Percentiles rank a stretch among this genome's conserved stretches.
Conservation (phyloP, 2,113 vertebrate genomes). For the Balaenoptera acutorostrata region DNA sequence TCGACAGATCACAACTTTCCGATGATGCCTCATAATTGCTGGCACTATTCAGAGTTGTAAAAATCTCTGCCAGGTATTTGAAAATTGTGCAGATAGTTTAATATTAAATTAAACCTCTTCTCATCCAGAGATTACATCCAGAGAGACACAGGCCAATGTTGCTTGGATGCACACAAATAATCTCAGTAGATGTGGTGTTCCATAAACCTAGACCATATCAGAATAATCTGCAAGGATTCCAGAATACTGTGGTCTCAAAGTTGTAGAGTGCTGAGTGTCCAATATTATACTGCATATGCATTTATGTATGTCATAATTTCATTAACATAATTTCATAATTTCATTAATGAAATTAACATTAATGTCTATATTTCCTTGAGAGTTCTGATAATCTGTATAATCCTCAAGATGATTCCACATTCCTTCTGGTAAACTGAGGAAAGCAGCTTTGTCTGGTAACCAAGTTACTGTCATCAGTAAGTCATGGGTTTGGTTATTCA, state of each 20-base stretch:
- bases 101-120: background rate
- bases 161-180: slow-evolving; percentile 89
- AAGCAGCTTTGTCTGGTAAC: slow-evolving; percentile 93
- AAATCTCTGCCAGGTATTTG: slow-evolving; percentile 90
- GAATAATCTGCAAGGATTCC: slow-evolving; percentile 88
- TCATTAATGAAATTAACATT: too few species aligned
- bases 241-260: slow-evolving; percentile 90
- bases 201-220: slow-evolving; percentile 88
- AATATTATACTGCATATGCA: slow-evolving; percentile 90
- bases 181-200: slow-evolving; percentile 87
- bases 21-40: slow-evolving; percentile 81
- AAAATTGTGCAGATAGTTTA: background rate
- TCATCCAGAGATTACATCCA: slow-evolving; percentile 83
- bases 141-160: slow-evolving; percentile 88
- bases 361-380: slow-evolving; percentile 86
- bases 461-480: slow-evolving; percentile 92
- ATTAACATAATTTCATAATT: slow-evolving; percentile 73
- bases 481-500: slow-evolving; percentile 90
- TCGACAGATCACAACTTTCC: slow-evolving; percentile 82
- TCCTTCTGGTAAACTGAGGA: slow-evolving; percentile 91
- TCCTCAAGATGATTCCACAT: slow-evolving; percentile 89
- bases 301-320: slow-evolving; percentile 89
- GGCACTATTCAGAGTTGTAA: slow-evolving; percentile 83
- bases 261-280: slow-evolving; percentile 88
- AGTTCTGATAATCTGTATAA: slow-evolving; percentile 92